Evolutionary conservation across 2,113 vertebrate species (phyloP), one percentile per base, ranked within the genome.

Genomic region (Bothrops jararaca): DNA sequence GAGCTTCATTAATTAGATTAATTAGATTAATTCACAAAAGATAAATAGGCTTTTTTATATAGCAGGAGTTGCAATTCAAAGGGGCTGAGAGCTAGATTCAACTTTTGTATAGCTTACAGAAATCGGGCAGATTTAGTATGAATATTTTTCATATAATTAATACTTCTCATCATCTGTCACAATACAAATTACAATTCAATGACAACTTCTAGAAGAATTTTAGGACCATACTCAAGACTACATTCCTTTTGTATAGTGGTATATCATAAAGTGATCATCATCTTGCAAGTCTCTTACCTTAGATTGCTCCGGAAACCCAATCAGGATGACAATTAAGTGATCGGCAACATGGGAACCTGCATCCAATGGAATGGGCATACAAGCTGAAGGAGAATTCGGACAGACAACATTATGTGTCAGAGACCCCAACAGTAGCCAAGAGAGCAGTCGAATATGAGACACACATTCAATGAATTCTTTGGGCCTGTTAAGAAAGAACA

Each of bases 401-500:
- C 99, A 98, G 96, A 99, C 98, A 89, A 98, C 98, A 93, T 98
- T 99, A 94, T 99, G 99, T 85, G 98, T 99, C 96, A 99, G 98
- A 56, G 99, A 99, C 58, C 99, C 99, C 97, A 99, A 95, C 85
- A 99, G 98, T 7, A 99, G 98, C 99, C 99, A 99, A 88, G 99
- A 99, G 93, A 99, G 97, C 96, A 99, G 98, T 48, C 99, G 99
- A 95, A 99, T 99, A 97, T 99, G 99, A 39, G 99, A 99, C 89
- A 99, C 99, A 90, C 99, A 99, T 96, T 99, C 99, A 5, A 99
- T 99, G 97, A 99, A 99, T 96, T 99, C 99, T 96, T 99, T 99
- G 26, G 99, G 99, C 94, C 99, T 99, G 92, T 93, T 39, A 92
- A 96, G 85, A 95, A 97, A 96, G 94, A 97, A 94, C 0, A 48